Evolutionary conservation across 1,140 invertebrate species (phyloP), one percentile per base, ranked within the genome.

Genomic region (Brachystomella parvula): DNA sequence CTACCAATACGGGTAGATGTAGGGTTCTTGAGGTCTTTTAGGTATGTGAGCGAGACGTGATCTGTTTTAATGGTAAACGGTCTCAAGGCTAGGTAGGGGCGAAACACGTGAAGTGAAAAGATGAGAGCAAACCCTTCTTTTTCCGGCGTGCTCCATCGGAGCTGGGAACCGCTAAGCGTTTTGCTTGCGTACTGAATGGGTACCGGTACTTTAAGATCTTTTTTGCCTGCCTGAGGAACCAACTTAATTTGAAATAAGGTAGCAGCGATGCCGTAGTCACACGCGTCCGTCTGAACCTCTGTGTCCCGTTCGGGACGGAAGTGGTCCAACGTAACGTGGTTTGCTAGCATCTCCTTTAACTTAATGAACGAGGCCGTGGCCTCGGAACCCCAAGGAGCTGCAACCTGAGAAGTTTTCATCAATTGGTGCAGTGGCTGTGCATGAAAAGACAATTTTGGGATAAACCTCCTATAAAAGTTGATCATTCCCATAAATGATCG

Each of bases 41-140:
- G 56, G 24, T 31, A 59, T 15, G 32, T 59, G 17, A 65, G 26
- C 6, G 53, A 60, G 29, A 65, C 2, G 32, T 32, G 56, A 39
- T 65, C 63, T 12, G 63, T 65, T 19, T 32, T 6, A 31, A 65
- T 39, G 17, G 28, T 31, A 30, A 65, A 60, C 24, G 57, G 12
- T 35, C 53, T 12, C 29, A 65, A n/a, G 6, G 63, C 63, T 2
- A 65, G 2, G 31, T 58, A 65, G 9, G 29, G 49, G 2, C 63
- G 28, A 31, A 31, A 65, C 19, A 17, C 24, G 57, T 60, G 12
- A 3, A 65, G 33, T 3, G 9, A 19, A 24, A 33, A 31, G 3
- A 65, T 33, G 3, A 65, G 21, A 12, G 53, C 53, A n/a, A n/a
- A n/a, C n/a, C n/a, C n/a, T n/a, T n/a, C n/a, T n/a, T n/a, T n/a